Evolutionary conservation across 2,113 vertebrate genomes (phyloP), one percentile per base, ranked within the genome.

Genomic region (Cololabis saira): DNA sequence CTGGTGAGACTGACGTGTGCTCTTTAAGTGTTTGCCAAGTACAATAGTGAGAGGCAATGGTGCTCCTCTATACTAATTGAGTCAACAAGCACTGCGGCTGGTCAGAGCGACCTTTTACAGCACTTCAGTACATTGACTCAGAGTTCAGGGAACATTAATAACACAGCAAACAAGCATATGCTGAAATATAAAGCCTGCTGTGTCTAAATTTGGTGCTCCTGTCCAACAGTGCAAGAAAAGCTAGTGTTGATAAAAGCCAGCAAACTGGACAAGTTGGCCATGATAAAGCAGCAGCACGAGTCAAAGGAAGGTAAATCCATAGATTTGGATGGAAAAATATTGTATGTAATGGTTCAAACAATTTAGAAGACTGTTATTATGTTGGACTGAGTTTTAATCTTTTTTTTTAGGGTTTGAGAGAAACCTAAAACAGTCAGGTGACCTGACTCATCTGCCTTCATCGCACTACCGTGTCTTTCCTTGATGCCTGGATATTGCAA

Each of bases 11-110:
- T 91, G 88, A 91, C 78, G 84, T 85, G 62, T 71, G 55, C 78
- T 65, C 74, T 74, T 69, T 71, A 80, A 81, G 71, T 64, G 85
- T 71, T 67, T 45, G 90, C 90, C 91, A 93, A 93, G 80, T 75
- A 89, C 86, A 92, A 91, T 76, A 88, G 71, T 59, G 51, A 80
- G 84, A 87, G 78, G 81, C 74, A 61, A 82, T 79, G 78, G 73
- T 78, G 57, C 68, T 43, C 60, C 67, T 78, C 85, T 76, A 66
- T 83, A 69, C 82, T 92, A 91, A 93, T 91, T 87, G 87, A 80
- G 90, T 91, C 90, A 92, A 77, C 78, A 74, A 86, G 85, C 64
- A 67, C 52, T 60, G 85, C 80, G 76, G 68, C 82, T 76, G 65
- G 75, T 82, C 74, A 67, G 52, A 68, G 53, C 41, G 56, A 82